A percentile compares a stretch with the other conserved stretches of the same genome.
phyloP scores from a whole-genome alignment of 2,113 vertebrate species.

The Tragelaphus buxtoni region DNA sequence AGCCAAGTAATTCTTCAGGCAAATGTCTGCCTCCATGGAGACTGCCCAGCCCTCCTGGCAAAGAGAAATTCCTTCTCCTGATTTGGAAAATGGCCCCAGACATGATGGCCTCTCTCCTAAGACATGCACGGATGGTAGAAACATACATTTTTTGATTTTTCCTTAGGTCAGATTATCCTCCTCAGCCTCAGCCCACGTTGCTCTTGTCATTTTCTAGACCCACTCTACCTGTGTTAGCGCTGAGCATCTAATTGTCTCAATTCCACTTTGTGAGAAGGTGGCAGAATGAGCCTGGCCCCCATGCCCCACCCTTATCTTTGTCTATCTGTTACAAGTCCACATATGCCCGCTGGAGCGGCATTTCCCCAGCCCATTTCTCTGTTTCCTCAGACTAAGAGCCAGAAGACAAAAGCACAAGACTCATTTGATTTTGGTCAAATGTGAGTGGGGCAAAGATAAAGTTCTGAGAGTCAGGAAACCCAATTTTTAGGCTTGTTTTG shows the following conservation, averaged over 20 bases:
- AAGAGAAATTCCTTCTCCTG: background rate
- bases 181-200: background rate
- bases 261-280: background rate
- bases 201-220: background rate
- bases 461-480: conserved; percentile 6
- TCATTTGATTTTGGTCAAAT: background rate
- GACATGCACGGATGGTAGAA: background rate
- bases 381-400: background rate
- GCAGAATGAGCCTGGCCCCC: background rate
- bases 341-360: background rate
- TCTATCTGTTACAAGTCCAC: background rate
- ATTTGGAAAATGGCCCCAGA: background rate
- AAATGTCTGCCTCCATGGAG: background rate
- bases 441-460: background rate
- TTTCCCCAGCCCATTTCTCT: background rate
- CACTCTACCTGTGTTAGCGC: background rate
- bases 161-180: background rate
- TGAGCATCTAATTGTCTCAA: background rate
- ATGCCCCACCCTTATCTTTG: background rate
- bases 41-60: background rate
- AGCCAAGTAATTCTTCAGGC: background rate
- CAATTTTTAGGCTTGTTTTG: background rate
- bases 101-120: background rate
- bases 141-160: background rate
- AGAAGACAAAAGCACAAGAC: background rate